A percentile compares a stretch with the other conserved stretches of the same genome.
These are phyloP conservation scores for Pelobates fuscus DNA, from an alignment of 2,113 vertebrate species.

Conservation along the genomic window DNA sequence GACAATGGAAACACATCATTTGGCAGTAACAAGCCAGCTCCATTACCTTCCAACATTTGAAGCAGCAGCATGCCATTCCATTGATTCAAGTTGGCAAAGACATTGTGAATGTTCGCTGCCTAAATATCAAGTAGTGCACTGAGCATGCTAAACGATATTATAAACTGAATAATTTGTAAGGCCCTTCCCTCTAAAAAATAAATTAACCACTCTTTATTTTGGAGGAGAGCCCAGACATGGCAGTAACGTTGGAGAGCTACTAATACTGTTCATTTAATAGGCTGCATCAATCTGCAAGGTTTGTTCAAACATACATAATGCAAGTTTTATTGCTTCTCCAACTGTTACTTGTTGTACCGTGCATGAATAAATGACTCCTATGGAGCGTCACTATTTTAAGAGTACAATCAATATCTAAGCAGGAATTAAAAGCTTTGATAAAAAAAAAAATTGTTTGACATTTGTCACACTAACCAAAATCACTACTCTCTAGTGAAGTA, in stretches of 20 bases:
- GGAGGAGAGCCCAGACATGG: not conserved
- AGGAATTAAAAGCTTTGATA: constrained; percentile 30
- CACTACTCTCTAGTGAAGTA: too few relatives aligned
- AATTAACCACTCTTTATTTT: not conserved
- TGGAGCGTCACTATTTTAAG: constrained; percentile 25
- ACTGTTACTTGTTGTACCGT: not conserved
- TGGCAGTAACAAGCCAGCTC: constrained; percentile 10
- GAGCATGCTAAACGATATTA: not conserved
- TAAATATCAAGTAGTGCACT: constrained; percentile 1
- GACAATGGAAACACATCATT: constrained; percentile 27
- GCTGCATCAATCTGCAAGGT: not conserved
- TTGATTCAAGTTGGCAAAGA: constrained; percentile 14
- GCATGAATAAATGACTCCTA: constrained; percentile 7
- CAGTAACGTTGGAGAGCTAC: too few relatives aligned
- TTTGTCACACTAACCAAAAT: constrained; percentile 11
- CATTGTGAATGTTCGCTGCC: not conserved
- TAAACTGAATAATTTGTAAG: not conserved
- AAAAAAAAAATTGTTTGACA: not conserved
- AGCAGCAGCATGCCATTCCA: constrained; percentile 12
- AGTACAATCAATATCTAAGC: constrained; percentile 26
- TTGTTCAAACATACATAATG: not conserved
- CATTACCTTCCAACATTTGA: constrained; percentile 1
- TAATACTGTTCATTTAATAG: too few relatives aligned
- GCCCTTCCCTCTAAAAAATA: not conserved
- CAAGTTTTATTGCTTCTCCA: not conserved